phyloP scores from a whole-genome alignment of 2,888 invertebrate species.

The Drosophila atripex region DNA sequence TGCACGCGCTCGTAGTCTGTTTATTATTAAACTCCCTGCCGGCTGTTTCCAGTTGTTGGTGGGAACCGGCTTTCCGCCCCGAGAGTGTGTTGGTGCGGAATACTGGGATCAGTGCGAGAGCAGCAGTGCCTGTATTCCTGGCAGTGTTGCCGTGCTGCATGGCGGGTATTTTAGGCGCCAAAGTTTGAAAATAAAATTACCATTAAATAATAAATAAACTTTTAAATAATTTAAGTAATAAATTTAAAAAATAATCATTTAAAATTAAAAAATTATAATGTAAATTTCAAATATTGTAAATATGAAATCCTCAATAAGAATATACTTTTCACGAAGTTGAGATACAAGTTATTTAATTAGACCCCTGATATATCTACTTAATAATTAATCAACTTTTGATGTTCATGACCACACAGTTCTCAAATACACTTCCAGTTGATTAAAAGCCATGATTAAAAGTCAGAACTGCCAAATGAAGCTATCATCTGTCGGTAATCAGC shows the following conservation, averaged over 20 bases:
- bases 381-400: neutral
- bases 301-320: too few species aligned
- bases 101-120: neutral
- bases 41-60: slow-evolving; percentile 36
- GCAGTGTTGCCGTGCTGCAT: slow-evolving; percentile 65
- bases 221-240: too few species aligned
- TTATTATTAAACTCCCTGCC: slow-evolving; percentile 69
- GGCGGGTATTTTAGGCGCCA: slow-evolving; percentile 30
- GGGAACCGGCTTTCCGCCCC: slow-evolving; percentile 27
- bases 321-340: too few species aligned
- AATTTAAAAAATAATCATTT: too few species aligned
- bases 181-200: too few species aligned
- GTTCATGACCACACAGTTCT: neutral
- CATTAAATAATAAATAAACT: too few species aligned
- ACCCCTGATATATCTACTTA: too few species aligned
- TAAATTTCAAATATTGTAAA: too few species aligned
- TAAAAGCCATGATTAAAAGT: slow-evolving; percentile 1
- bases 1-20: slow-evolving; percentile 70
- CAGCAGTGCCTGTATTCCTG: neutral
- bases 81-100: slow-evolving; percentile 4
- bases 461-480: slow-evolving; percentile 45
- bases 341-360: too few species aligned
- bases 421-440: neutral
- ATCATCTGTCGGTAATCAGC: slow-evolving; percentile 62
- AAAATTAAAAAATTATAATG: too few species aligned